Base-by-base conservation (phyloP, 2,113 vertebrate genomes). In the Cyanocitta stelleri region DNA sequence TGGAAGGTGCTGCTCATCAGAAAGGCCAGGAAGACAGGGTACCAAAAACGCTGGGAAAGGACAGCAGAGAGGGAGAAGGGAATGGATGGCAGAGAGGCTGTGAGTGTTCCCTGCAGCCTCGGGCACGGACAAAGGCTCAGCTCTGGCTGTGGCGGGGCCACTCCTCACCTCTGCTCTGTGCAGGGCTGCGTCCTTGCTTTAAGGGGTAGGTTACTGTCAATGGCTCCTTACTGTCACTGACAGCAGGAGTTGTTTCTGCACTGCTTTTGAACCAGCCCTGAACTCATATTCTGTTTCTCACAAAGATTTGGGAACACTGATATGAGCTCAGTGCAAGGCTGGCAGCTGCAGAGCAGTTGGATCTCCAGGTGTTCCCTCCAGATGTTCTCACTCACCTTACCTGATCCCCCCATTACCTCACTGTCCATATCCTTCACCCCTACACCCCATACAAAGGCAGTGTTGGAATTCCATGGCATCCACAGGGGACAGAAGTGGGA, bases 351-450 rank as follows among this genome's bases (percentile, higher is more conserved):
- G 54, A 80, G 76, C 68, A 5, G 16, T 18, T 32, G 51, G 4
- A 7, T 14, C 46, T 52, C 48, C 5, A 56, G 76, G n/a, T 85
- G 27, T 59, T 64, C 27, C 58, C 49, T 67, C 48, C 68, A 84
- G 87, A 27, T 49, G 24, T 33, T 83, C 19, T 48, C 52, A 39
- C 74, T 37, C 75, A 29, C n/a, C 29, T 79, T n/a, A 15, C 22
- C 58, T 49, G 26, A 10, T 11, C 15, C 27, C 7, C 16, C 37
- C 18, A 2, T 56, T 22, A 27, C 39, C 51, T 30, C 66, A 41
- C 54, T 2, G 3, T 51, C 66, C 76, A 1, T 1, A 5, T 11
- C 49, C 67, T 43, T 43, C 63, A 27, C 12, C 58, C 5, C 0
- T 16, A 32, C 23, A 17, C 29, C 3, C 39, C 19, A 7, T 11